These are phyloP conservation scores for Fistularia commersonii DNA, from an alignment of 2,797 vertebrate species.

Conservation along the genomic window DNA sequence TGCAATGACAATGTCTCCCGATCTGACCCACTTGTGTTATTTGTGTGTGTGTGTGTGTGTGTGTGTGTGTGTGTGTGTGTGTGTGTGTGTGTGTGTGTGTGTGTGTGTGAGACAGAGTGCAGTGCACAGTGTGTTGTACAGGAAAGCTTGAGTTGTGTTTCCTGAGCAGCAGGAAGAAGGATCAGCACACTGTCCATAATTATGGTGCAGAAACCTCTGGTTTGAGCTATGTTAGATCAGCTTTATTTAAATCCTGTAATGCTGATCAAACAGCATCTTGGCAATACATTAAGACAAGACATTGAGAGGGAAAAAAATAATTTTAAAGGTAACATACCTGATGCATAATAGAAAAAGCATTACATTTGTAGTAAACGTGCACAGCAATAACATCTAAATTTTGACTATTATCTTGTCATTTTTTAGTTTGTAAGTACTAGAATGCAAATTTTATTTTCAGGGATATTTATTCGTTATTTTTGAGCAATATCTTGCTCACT, in stretches of 20 bases:
- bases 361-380: too few species aligned
- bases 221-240: conserved; percentile 51
- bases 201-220: conserved; percentile 52
- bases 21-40: conserved; percentile 65
- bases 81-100: conserved; percentile 23
- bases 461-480: too few species aligned
- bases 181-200: conserved; percentile 73
- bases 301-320: too few species aligned
- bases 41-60: conserved; percentile 28
- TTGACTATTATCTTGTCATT: too few species aligned
- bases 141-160: conserved; percentile 71
- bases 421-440: too few species aligned
- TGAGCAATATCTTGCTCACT: too few species aligned
- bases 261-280: conserved; percentile 23
- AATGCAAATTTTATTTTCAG: too few species aligned
- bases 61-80: too few species aligned
- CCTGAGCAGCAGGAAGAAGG: conserved; percentile 76
- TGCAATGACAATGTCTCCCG: conserved; percentile 52
- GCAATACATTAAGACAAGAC: conserved; percentile 4
- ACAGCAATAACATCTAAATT: too few species aligned
- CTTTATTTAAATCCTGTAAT: conserved; percentile 15
- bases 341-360: too few species aligned
- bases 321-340: too few species aligned
- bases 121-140: conserved; percentile 46
- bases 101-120: too few species aligned